These are phyloP conservation scores for Limenitis camilla DNA, from an alignment of 2,888 invertebrate genomes.

Conservation along the genomic window DNA sequence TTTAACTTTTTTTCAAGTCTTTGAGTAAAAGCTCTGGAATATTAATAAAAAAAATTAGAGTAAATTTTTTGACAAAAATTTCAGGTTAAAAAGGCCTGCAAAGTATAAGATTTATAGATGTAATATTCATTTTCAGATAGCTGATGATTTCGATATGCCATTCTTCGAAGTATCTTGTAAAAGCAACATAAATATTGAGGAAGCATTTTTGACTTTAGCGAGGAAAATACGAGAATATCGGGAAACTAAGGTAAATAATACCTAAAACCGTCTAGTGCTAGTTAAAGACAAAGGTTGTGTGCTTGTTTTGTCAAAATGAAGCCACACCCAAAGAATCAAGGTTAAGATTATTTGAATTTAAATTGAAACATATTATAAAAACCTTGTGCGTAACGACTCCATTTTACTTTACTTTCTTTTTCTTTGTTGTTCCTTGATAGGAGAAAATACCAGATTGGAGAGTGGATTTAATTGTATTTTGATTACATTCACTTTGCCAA, in stretches of 20 bases:
- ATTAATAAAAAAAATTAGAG: neutral
- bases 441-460: too few relatives aligned
- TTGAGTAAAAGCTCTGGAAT: neutral
- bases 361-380: too few relatives aligned
- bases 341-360: too few relatives aligned
- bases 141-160: slow-evolving; percentile 90
- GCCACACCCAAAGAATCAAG: too few relatives aligned
- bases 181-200: slow-evolving; percentile 88
- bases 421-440: too few relatives aligned
- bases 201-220: slow-evolving; percentile 86
- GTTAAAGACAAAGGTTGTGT: too few relatives aligned
- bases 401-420: too few relatives aligned
- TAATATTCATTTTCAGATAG: slow-evolving; percentile 74
- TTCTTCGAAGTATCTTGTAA: slow-evolving; percentile 93
- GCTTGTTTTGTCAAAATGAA: too few relatives aligned
- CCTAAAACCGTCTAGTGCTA: too few relatives aligned
- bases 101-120: neutral
- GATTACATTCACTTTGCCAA: slow-evolving; percentile 20
- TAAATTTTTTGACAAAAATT: too few relatives aligned
- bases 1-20: neutral
- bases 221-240: slow-evolving; percentile 88
- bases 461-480: slow-evolving; percentile 29
- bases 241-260: slow-evolving; percentile 76
- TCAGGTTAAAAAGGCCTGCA: neutral
- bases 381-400: too few relatives aligned